Evolutionary conservation across 2,888 invertebrate genomes (phyloP).

Genomic region (Caenorhabditis japonica): DNA sequence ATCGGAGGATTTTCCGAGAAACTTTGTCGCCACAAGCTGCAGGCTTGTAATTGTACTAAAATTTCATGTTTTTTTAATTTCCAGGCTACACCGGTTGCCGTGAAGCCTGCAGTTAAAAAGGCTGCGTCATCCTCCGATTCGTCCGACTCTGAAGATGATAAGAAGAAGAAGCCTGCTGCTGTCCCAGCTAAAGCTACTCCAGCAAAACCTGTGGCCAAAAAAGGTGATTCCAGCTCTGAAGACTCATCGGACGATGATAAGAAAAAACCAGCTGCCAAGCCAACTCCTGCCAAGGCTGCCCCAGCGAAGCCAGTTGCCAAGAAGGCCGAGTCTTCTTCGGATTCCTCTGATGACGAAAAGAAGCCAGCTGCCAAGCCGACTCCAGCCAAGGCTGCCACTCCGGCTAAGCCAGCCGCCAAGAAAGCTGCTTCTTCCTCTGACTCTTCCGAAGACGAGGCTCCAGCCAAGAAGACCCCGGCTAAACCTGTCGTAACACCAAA

Average conservation of each 20-base stretch:
- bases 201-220: slow-evolving; percentile 14
- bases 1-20: no score
- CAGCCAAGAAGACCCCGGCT: slow-evolving; percentile 33
- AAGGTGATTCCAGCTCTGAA: slow-evolving; percentile 8
- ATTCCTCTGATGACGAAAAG: slow-evolving; percentile 50
- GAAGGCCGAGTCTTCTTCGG: slow-evolving; percentile 16
- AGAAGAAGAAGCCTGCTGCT: slow-evolving; percentile 14
- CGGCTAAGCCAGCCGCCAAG: slow-evolving; percentile 50
- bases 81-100: slow-evolving; percentile 13
- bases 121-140: slow-evolving; percentile 23
- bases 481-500: slow-evolving; percentile 11
- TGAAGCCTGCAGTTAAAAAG: slow-evolving; percentile 21
- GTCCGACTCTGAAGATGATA: slow-evolving; percentile 40
- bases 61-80: no score
- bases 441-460: slow-evolving; percentile 56
- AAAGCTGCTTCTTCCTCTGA: slow-evolving; percentile 55
- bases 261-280: slow-evolving; percentile 24
- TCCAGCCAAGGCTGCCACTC: slow-evolving; percentile 22
- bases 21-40: no score
- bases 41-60: no score
- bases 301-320: slow-evolving; percentile 9
- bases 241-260: slow-evolving; percentile 25
- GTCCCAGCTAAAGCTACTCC: slow-evolving; percentile 11
- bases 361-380: slow-evolving; percentile 53
- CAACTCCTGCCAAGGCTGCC: slow-evolving; percentile 6